Evolutionary conservation across 1,140 invertebrate species (phyloP).

Genomic region (Drosophila kepulauana): DNA sequence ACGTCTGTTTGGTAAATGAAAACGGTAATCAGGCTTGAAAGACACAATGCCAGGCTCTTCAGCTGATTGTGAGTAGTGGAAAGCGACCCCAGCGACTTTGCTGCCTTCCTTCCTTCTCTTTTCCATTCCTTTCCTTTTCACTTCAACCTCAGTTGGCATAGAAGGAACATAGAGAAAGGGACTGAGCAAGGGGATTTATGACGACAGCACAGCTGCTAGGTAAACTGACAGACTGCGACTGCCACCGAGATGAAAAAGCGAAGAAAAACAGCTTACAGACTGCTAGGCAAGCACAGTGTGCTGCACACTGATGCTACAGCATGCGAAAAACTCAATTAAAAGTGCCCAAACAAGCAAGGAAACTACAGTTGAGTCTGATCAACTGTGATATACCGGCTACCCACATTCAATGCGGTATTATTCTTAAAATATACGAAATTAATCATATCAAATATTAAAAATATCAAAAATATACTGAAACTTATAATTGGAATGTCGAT

Average conservation of each 20-base stretch:
- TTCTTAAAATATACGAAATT: too few relatives aligned
- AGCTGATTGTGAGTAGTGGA: constrained; percentile 62
- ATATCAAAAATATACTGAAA: too few relatives aligned
- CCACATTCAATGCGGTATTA: too few relatives aligned
- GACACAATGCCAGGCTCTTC: constrained; percentile 70
- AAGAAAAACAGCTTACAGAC: constrained; percentile 22
- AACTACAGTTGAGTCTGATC: too few relatives aligned
- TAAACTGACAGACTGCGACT: constrained; percentile 33
- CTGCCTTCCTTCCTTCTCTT: neutral
- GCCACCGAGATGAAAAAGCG: neutral
- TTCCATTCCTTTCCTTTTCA: too few relatives aligned
- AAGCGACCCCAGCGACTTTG: constrained; percentile 16
- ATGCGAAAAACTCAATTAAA: neutral
- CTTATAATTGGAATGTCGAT: too few relatives aligned
- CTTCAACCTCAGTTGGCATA: constrained; percentile 1
- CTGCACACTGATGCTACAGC: constrained; percentile 11
- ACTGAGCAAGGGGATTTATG: constrained; percentile 65
- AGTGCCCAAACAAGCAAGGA: neutral
- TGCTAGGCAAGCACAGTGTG: constrained; percentile 4
- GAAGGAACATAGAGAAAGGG: constrained; percentile 14
- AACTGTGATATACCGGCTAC: too few relatives aligned
- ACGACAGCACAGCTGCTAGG: constrained; percentile 68
- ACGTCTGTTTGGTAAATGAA: constrained; percentile 81
- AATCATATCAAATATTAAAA: too few relatives aligned
- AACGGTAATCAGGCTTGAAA: constrained; percentile 81